Base-by-base conservation (phyloP, 2,888 invertebrate genomes). In the Eupithecia tripunctaria region DNA sequence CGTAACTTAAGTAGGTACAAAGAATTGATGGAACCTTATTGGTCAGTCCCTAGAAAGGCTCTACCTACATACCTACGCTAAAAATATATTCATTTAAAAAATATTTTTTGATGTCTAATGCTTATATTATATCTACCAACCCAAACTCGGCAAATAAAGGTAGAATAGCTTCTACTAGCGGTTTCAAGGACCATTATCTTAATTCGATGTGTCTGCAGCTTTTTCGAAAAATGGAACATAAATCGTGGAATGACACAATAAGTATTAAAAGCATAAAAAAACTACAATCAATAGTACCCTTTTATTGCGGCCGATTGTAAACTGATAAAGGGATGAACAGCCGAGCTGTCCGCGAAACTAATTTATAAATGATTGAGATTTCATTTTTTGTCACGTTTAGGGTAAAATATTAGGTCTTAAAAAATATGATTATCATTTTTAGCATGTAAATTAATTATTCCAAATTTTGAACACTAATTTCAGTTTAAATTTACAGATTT, bases 351-450 rank as follows among this genome's bases (percentile, higher is more conserved):
- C 93, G 90, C 93, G 90, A 84, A 90, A 88, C 94, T 92, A 94
- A 94, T 94, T 93, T 91, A 92, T 93, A 93, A 94, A 92, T 94
- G 87, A 94, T 94, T 92, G 93, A 94, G 93, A 90, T 91, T 93
- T 92, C 87, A 89, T 86, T 43, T 91, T 93, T 63, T 91, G 89
- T 79, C 76, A 67, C 68, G 81, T 86, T 80, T 83, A 81, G 80
- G 81, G 29, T 63, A 56, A 41, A 66, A 27, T 60, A 59, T 38
- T 60, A 32, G 32, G 32, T n/a, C 15, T 2, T 21, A n/a, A 36
- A 63, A n/a, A 1, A 36, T 36, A 4, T 18, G n/a, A 12, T 7
- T 8, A 29, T 27, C 5, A 32, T 59, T 51, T 51, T 51, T 51
- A 21, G 43, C 14, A n/a, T 43, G 51, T 51, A 21, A 43, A 60